Conservation (phyloP, 2,888 invertebrate species). For the Drosophila sordidula region DNA sequence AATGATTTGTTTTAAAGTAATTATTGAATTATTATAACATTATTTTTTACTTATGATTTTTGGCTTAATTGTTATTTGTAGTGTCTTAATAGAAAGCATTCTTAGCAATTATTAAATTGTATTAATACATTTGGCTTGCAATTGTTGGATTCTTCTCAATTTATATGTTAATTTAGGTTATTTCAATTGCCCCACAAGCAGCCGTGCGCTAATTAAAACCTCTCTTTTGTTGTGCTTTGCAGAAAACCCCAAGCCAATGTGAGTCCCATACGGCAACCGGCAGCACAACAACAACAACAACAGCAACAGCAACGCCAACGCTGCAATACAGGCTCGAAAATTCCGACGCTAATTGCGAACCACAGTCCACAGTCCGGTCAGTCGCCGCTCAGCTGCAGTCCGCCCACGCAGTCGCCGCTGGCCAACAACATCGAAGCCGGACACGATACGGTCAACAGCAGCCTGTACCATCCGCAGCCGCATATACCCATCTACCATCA, state of each 20-base stretch:
- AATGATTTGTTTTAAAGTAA: no score
- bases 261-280: conserved; percentile 84
- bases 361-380: conserved; percentile 73
- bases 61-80: no score
- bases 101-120: neutral
- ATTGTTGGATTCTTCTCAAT: neutral
- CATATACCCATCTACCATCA: conserved; percentile 88
- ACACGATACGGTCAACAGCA: conserved; percentile 62
- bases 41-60: no score
- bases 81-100: no score
- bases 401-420: conserved; percentile 74
- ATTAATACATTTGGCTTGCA: neutral
- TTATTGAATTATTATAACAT: no score
- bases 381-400: conserved; percentile 81
- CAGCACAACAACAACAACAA: conserved; percentile 70
- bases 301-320: conserved; percentile 82
- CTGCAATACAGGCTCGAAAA: conserved; percentile 85
- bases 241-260: conserved; percentile 87
- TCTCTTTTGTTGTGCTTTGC: conserved; percentile 64
- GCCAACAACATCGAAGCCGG: conserved; percentile 55
- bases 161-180: conserved; percentile 10
- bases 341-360: conserved; percentile 84
- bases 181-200: conserved; percentile 5
- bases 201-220: conserved; percentile 36
- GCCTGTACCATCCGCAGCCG: conserved; percentile 79